Evolutionary conservation across 2,113 vertebrate genomes (phyloP).

Genomic region (Triplophysa siluroides): DNA sequence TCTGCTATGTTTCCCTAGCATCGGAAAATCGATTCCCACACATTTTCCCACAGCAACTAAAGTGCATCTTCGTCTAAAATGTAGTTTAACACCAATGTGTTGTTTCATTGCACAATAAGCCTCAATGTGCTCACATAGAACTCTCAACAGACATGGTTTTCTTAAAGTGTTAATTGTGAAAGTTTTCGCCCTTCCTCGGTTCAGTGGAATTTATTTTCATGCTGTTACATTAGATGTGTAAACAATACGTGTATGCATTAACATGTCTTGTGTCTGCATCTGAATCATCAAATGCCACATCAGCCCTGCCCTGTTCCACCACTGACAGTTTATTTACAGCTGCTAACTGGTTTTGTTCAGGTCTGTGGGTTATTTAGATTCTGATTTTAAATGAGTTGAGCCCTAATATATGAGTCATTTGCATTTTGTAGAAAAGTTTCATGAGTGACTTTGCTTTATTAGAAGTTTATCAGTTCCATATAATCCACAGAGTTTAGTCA

Average conservation of each 20-base stretch:
- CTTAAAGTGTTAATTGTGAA: not conserved
- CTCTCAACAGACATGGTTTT: too few species aligned
- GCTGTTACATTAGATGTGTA: not conserved
- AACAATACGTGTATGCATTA: not conserved
- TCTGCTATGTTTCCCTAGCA: not conserved
- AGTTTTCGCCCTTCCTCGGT: not conserved
- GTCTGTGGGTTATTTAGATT: not conserved
- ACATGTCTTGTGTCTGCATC: not conserved
- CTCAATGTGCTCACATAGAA: not conserved
- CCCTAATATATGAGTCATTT: not conserved
- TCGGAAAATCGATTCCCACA: too few species aligned
- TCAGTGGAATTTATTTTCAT: not conserved
- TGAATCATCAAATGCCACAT: conserved; percentile 1
- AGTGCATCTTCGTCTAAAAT: too few species aligned
- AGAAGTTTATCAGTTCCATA: not conserved
- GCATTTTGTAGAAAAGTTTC: not conserved
- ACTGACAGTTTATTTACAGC: not conserved
- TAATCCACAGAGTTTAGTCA: not conserved
- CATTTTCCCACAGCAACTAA: too few species aligned
- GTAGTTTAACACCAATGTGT: not conserved
- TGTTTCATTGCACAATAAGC: not conserved
- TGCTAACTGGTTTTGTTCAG: not conserved
- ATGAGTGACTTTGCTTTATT: not conserved
- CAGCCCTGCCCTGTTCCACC: not conserved
- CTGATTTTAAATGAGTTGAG: not conserved